Evolutionary conservation across 2,888 invertebrate species (phyloP), one percentile per base, ranked within the genome.

Genomic region (Apotomis capreana): DNA sequence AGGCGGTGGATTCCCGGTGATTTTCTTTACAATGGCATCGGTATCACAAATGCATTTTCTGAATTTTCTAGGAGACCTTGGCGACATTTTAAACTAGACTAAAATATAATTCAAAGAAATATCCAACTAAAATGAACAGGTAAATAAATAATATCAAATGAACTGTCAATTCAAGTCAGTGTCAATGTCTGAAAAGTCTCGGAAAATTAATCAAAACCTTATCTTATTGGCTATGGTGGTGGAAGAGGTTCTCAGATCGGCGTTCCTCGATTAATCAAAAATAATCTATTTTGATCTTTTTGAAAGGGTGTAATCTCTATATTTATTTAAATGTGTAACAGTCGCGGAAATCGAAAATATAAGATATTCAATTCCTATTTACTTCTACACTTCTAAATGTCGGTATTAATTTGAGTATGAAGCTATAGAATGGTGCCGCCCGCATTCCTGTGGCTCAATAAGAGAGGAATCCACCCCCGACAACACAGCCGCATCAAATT

Each of bases 31-130:
- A 4, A 89, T n/a, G 0, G 51, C 74, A 0, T 73, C 74, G 0
- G 80, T 87, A 15, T 90, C 75, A 77, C 91, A 91, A 49, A 89
- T 85, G 70, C 92, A 92, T 83, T 80, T 84, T 61, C 76, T 82
- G 63, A 81, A 78, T 61, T 78, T 76, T 52, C 70, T 59, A 52
- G 44, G 63, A 36, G 62, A 63, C 52, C 59, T 63, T 0, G 40
- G 36, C 5, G n/a, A 52, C 68, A 68, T 71, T 51, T 44, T 15
- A 3, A 5, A 40, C 12, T 59, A 51, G n/a, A 58, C 58, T 58
- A 9, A 13, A n/a, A 49, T 57, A 57, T 55, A 26, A n/a, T 36
- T 54, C 44, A 10, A 51, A 51, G 59, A 15, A 4, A 37, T n/a
- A 58, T 51, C 15, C 37, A 52, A 46, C 54, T 37, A 63, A 68